Conservation (phyloP, 2,888 invertebrate species). For the Luperina nickerlii region DNA sequence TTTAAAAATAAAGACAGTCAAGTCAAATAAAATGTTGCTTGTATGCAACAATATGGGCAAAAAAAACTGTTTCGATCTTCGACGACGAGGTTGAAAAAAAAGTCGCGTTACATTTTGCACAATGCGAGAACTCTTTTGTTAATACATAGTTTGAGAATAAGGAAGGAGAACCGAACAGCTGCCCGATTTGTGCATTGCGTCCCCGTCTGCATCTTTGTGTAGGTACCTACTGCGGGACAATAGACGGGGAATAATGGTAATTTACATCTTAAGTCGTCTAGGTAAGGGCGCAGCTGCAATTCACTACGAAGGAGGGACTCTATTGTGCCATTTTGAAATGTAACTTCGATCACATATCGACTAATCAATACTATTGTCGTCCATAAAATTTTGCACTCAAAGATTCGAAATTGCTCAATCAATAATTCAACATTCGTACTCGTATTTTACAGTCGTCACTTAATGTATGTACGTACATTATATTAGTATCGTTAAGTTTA, state of each 20-base stretch:
- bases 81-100: constrained; percentile 72
- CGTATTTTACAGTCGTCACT: not conserved
- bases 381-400: constrained; percentile 67
- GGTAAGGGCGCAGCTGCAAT: constrained; percentile 88
- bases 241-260: constrained; percentile 87
- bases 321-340: constrained; percentile 75
- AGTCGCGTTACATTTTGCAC: constrained; percentile 88
- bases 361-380: constrained; percentile 77
- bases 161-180: constrained; percentile 87
- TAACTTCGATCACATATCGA: constrained; percentile 75
- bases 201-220: constrained; percentile 89
- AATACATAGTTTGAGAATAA: constrained; percentile 82
- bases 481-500: constrained; percentile 33
- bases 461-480: constrained; percentile 23
- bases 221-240: constrained; percentile 81
- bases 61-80: constrained; percentile 65
- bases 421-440: not conserved
- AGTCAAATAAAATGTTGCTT: constrained; percentile 37
- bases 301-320: constrained; percentile 77
- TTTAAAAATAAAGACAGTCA: constrained; percentile 36
- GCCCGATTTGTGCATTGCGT: constrained; percentile 88
- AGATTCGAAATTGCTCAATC: constrained; percentile 17
- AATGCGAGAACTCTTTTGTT: constrained; percentile 84
- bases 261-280: constrained; percentile 90
- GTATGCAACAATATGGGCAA: constrained; percentile 27